Percentiles rank a stretch among this genome's conserved stretches.
Evolutionary conservation across 2,797 vertebrate species (phyloP).

Genomic region (Cheirogaleus major): DNA sequence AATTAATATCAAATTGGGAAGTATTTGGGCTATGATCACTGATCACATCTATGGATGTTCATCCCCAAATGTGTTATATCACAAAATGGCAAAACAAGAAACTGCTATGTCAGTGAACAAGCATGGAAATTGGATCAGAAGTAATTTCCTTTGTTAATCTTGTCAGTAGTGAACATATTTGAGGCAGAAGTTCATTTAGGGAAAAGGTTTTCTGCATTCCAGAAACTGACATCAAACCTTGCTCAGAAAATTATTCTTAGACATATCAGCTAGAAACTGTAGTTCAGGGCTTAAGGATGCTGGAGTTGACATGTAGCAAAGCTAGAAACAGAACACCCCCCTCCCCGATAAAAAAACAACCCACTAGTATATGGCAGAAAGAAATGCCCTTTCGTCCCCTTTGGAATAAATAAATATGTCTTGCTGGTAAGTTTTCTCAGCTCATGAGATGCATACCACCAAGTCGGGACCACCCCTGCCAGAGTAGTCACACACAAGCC

Average conservation of each 20-base stretch:
- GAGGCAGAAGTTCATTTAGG: not conserved
- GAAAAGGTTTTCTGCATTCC: not conserved
- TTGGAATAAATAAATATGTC: not conserved
- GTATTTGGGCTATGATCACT: not conserved
- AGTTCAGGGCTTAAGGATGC: not conserved
- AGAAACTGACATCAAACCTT: not conserved
- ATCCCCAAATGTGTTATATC: not conserved
- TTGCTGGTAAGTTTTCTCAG: not conserved
- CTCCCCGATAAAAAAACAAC: rapidly evolving
- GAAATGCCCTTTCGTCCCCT: not conserved
- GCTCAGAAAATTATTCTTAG: not conserved
- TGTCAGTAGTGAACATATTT: not conserved
- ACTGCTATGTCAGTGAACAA: not conserved
- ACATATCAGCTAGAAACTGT: not conserved
- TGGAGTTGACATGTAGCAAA: not conserved
- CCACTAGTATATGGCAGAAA: not conserved
- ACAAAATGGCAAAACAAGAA: not conserved
- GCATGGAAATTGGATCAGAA: not conserved
- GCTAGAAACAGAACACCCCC: not conserved
- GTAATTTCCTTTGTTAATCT: not conserved
- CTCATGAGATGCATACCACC: not conserved
- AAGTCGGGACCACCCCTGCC: not conserved
- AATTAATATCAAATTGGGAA: not conserved
- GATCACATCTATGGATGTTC: not conserved
- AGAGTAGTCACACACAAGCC: not conserved